Evolutionary conservation across 2,113 vertebrate species (phyloP), one percentile per base, ranked within the genome.

Genomic region (Castor canadensis): DNA sequence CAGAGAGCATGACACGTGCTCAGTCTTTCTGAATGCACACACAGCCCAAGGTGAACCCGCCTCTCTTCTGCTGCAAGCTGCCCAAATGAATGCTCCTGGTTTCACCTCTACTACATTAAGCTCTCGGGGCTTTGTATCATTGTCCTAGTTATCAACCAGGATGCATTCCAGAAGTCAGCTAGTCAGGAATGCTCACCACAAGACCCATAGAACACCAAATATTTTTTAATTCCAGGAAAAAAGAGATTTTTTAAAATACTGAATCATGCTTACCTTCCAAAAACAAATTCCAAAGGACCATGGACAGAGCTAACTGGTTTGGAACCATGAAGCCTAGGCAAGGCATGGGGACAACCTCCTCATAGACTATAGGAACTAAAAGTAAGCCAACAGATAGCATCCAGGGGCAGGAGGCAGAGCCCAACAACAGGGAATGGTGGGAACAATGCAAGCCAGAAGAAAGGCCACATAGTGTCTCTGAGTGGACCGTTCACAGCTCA

Each of bases 201-300:
- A 43, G 60, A 89, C 43, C 45, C 73, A 19, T 35, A 8, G 17
- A 75, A n/a, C 56, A 62, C 24, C 47, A 38, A 58, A 40, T 28
- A 45, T n/a, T n/a, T 94, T 94, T 79, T 40, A 73, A 81, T 85
- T 95, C 67, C 43, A 73, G n/a, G 35, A n/a, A 40, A 64, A 80
- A 80, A 71, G 66, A 32, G 45, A 73, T 19, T n/a, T n/a, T n/a
- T n/a, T n/a, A n/a, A n/a, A n/a, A n/a, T 73, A 52, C 66, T 84
- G 73, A 93, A 60, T 94, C 38, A 60, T 62, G 67, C n/a, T 47
- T 75, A 30, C 10, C 56, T 79, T 91, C 69, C 16, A n/a, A 40
- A 40, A 72, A 45, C 47, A 56, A 88, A 77, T 79, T 9, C 87
- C 67, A 84, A 67, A 89, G 47, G 49, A 64, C 64, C 22, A 58